These are phyloP conservation scores for Mythimna ferrago DNA, from an alignment of 2,888 invertebrate genomes.

Conservation along the genomic window DNA sequence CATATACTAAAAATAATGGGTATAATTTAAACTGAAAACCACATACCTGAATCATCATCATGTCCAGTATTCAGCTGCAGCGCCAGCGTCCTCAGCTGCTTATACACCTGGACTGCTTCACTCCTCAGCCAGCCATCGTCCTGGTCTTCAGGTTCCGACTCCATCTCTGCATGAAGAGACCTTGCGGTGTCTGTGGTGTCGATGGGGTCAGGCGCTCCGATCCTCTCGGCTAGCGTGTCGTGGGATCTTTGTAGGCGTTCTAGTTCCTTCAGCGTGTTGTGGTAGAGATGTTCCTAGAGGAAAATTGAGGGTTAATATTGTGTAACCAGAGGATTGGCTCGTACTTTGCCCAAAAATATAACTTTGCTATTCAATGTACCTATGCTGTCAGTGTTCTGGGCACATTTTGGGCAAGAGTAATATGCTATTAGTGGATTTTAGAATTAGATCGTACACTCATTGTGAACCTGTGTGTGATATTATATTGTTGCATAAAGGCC, in stretches of 20 bases:
- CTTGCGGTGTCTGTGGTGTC: slow-evolving; percentile 88
- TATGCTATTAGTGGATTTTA: neutral
- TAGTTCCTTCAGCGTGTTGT: slow-evolving; percentile 91
- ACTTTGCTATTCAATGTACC: too few relatives aligned
- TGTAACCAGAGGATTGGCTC: neutral
- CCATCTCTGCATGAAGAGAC: slow-evolving; percentile 97
- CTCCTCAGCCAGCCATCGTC: slow-evolving; percentile 91
- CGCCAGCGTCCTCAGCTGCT: slow-evolving; percentile 93
- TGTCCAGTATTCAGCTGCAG: slow-evolving; percentile 94
- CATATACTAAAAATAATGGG: too few relatives aligned
- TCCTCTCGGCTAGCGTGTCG: slow-evolving; percentile 92
- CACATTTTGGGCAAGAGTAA: too few relatives aligned
- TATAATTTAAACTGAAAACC: neutral
- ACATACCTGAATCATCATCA: slow-evolving; percentile 93
- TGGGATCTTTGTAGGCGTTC: slow-evolving; percentile 94
- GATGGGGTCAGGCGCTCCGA: slow-evolving; percentile 91
- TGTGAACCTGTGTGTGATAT: neutral
- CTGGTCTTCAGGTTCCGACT: slow-evolving; percentile 92
- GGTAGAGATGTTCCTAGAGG: slow-evolving; percentile 88
- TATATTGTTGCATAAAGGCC: neutral
- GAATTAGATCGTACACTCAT: neutral
- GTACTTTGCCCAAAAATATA: too few relatives aligned
- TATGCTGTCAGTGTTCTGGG: too few relatives aligned
- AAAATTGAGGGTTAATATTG: slow-evolving; percentile 8
- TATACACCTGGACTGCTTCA: slow-evolving; percentile 93